Evolutionary conservation across 2,888 invertebrate species (phyloP).

Genomic region (Oscheius sp.): DNA sequence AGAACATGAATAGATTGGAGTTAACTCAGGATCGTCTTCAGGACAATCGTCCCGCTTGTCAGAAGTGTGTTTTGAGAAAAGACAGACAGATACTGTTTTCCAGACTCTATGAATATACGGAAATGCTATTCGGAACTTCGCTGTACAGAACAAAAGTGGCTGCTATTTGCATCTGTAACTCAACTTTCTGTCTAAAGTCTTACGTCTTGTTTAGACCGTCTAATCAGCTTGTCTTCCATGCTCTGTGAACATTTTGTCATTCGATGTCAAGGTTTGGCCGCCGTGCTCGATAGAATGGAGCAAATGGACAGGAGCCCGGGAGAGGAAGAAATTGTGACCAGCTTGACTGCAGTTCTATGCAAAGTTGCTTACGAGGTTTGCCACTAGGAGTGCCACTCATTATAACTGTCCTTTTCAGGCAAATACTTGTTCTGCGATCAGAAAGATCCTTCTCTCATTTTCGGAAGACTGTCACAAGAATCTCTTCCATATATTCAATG

Average conservation of each 20-base stretch:
- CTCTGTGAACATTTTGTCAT: conserved; percentile 12
- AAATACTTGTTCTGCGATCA: too few species aligned
- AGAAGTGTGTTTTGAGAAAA: neutral
- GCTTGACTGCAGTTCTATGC: neutral
- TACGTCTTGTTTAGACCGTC: conserved; percentile 10
- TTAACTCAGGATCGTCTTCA: neutral
- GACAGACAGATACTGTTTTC: neutral
- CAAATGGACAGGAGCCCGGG: conserved; percentile 23
- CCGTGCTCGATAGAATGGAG: conserved; percentile 32
- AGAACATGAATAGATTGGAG: neutral
- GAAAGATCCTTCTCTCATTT: too few species aligned
- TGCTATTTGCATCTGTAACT: conserved; percentile 15
- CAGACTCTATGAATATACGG: conserved; percentile 11
- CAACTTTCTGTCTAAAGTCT: neutral
- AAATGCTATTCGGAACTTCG: conserved; percentile 10
- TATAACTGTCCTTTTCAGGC: too few species aligned
- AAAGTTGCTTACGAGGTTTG: neutral
- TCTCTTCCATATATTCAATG: too few species aligned
- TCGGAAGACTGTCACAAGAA: too few species aligned
- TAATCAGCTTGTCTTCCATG: conserved; percentile 3
- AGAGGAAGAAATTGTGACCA: conserved; percentile 19
- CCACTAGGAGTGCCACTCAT: too few species aligned
- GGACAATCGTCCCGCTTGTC: neutral
- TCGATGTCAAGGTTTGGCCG: conserved; percentile 6
- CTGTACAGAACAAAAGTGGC: conserved; percentile 24